Evolutionary conservation across 2,113 vertebrate species (phyloP).

Genomic region (Prochilodus magdalenae): DNA sequence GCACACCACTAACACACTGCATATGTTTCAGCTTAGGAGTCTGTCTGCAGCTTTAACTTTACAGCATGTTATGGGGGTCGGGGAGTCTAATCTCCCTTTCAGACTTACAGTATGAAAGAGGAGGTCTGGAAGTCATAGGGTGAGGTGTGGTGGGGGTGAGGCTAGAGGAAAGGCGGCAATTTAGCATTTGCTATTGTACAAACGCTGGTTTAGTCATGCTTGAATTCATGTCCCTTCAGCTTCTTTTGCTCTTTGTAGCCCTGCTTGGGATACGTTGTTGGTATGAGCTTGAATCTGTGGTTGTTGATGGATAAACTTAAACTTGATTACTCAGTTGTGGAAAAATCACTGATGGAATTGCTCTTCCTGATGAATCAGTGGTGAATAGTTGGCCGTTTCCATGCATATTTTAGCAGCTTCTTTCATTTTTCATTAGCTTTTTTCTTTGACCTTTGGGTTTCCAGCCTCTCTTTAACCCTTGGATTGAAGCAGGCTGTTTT

Average conservation of each 20-base stretch:
- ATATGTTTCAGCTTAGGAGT: constrained; percentile 38
- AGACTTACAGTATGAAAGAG: constrained; percentile 19
- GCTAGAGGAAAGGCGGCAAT: too few relatives aligned
- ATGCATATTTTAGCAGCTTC: too few relatives aligned
- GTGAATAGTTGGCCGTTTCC: too few relatives aligned
- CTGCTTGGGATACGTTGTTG: neutral
- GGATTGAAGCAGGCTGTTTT: too few relatives aligned
- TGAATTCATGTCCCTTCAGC: too few relatives aligned
- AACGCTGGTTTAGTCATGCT: neutral
- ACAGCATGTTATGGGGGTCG: constrained; percentile 17
- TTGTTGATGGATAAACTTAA: neutral
- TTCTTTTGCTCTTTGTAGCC: neutral
- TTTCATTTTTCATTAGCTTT: too few relatives aligned
- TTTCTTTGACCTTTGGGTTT: too few relatives aligned
- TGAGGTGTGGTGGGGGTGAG: neutral
- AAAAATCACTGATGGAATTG: too few relatives aligned
- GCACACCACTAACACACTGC: constrained; percentile 41
- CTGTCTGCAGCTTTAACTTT: constrained; percentile 25
- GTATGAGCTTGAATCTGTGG: neutral
- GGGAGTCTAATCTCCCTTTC: constrained; percentile 10
- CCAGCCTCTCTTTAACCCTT: too few relatives aligned
- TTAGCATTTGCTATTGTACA: neutral
- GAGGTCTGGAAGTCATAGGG: neutral
- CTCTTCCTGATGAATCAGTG: too few relatives aligned
- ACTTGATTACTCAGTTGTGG: neutral